A percentile compares a stretch with the other conserved stretches of the same genome.
Evolutionary conservation across 2,113 vertebrate genomes (phyloP).

Genomic region (Herpetotheres cachinnans): DNA sequence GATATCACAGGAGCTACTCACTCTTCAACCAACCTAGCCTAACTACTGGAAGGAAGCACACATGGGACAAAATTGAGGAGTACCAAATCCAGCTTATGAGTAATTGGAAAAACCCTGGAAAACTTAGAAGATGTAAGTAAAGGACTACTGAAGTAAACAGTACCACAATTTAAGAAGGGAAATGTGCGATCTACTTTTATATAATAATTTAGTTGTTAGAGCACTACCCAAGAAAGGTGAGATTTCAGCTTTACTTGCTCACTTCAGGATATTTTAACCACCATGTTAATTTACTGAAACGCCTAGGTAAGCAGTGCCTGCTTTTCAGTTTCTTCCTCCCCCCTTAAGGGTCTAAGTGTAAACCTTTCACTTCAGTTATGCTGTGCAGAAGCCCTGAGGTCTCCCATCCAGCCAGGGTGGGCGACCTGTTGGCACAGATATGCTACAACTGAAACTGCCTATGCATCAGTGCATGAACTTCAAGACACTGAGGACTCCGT

Average conservation of each 20-base stretch:
- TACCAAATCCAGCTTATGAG: neutral
- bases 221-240: neutral
- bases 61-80: neutral
- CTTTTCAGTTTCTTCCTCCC: neutral
- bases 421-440: neutral
- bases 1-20: neutral
- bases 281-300: neutral
- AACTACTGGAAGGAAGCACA: neutral
- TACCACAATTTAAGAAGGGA: neutral
- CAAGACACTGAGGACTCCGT: neutral
- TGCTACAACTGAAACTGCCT: too few relatives aligned
- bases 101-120: neutral
- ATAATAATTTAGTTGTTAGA: neutral
- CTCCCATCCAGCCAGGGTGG: fast-evolving
- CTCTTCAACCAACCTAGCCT: neutral
- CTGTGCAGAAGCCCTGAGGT: neutral
- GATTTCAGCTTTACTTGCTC: neutral
- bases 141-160: neutral
- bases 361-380: neutral
- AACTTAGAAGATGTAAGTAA: neutral
- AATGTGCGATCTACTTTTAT: neutral
- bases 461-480: neutral
- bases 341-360: neutral
- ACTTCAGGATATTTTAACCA: neutral
- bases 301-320: neutral